Conservation (phyloP, 2,888 invertebrate species). For the Lasioglossum marginatum region DNA sequence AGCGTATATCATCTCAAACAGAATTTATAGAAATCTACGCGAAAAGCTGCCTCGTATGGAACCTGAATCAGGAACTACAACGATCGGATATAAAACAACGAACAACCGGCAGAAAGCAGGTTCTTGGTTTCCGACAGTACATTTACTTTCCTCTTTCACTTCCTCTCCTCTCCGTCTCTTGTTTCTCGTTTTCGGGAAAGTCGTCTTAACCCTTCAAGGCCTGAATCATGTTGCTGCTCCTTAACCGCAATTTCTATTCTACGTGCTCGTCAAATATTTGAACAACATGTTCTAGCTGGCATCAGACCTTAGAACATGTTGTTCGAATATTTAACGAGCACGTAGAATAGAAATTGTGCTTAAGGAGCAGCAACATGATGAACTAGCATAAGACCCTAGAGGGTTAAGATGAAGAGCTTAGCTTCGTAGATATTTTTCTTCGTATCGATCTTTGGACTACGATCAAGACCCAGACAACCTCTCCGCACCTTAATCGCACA, state of each 20-base stretch:
- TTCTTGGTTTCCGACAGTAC: conserved; percentile 4
- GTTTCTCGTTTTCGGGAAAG: conserved; percentile 35
- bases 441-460: not conserved
- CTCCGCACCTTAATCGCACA: conserved; percentile 18
- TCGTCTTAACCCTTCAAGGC: conserved; percentile 15
- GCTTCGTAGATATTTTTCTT: not conserved
- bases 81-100: not conserved
- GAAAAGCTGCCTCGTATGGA: not conserved
- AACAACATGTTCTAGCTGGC: not conserved
- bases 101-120: conserved; percentile 16
- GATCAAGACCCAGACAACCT: conserved; percentile 16
- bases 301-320: not conserved
- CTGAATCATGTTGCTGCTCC: not conserved
- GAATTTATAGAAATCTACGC: not conserved
- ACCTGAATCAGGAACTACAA: not conserved
- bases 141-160: conserved; percentile 27
- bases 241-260: not conserved
- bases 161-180: not conserved
- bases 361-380: too few species aligned
- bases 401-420: not conserved
- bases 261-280: not conserved
- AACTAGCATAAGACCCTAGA: not conserved
- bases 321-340: too few species aligned
- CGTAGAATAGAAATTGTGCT: too few species aligned
- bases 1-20: not conserved